Percentiles rank a stretch among this genome's conserved stretches.
Evolutionary conservation across 2,888 invertebrate species (phyloP).

Genomic region (Andrena marginata): DNA sequence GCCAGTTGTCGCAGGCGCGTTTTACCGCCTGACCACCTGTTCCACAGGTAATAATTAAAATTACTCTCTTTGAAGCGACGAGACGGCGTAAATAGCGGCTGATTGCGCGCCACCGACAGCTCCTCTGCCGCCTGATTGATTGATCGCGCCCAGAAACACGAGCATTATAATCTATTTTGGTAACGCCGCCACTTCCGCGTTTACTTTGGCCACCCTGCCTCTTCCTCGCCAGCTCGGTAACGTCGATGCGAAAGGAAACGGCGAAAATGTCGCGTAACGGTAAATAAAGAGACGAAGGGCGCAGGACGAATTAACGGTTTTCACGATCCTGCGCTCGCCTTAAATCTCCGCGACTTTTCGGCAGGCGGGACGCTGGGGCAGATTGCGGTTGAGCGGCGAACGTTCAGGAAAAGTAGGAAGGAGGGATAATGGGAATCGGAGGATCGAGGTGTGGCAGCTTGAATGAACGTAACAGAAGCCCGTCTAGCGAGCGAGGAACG

Average conservation of each 20-base stretch:
- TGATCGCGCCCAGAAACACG: conserved; percentile 18
- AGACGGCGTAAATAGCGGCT: not conserved
- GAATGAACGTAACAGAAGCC: conserved; percentile 48
- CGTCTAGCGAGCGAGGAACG: conserved; percentile 52
- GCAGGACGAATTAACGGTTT: not conserved
- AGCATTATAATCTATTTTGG: not conserved
- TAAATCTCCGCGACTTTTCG: conserved; percentile 2
- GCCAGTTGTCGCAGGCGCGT: not conserved
- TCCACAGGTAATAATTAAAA: conserved; percentile 46
- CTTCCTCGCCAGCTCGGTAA: not conserved
- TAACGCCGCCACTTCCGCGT: not conserved
- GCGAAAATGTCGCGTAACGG: not conserved
- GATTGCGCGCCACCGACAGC: not conserved
- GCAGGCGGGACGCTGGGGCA: not conserved
- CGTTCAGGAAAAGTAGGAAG: conserved; percentile 12
- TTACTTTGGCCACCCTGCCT: not conserved
- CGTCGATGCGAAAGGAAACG: not conserved
- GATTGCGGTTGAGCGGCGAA: not conserved
- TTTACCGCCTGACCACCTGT: conserved; percentile 46
- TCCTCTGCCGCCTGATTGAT: conserved; percentile 13
- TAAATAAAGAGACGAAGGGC: not conserved
- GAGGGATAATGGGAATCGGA: conserved; percentile 71
- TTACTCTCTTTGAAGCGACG: not conserved
- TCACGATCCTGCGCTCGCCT: conserved; percentile 9
- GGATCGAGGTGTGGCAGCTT: conserved; percentile 69